Evolutionary conservation across 2,888 invertebrate genomes (phyloP), one percentile per base, ranked within the genome.

Genomic region (Thera britannica): DNA sequence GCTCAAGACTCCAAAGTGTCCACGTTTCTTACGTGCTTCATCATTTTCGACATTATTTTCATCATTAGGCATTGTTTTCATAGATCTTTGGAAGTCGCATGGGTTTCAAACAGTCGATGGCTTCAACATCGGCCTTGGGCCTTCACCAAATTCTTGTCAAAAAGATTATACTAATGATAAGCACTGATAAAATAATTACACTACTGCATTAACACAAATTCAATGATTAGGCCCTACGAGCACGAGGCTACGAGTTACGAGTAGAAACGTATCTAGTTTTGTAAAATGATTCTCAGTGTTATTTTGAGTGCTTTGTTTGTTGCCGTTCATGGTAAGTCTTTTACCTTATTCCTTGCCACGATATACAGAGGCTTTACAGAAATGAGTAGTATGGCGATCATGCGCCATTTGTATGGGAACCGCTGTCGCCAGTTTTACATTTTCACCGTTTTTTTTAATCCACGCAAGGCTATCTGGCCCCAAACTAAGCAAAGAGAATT

Each of bases 211-310:
- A 36, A 46, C 41, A 44, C n/a, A 34, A 49, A 64, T 58, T 61
- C 58, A 58, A 46, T 46, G 62, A 67, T 67, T 62, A 59, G 34
- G 49, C 9, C 34, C 2, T 55, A 38, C 2, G 9, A 44, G 8
- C 23, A 23, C 23, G 23, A 23, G 23, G 23, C 23, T 23, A 23
- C 12, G 49, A 36, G 51, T 9, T 38, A 6, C 57, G 41, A 56
- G 35, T 46, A 60, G 54, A 23, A 44, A 51, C 51, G 9, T 49
- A 34, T 44, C 8, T 49, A 6, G 54, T 35, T 11, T 46, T 51
- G 55, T 60, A 82, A 80, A 74, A 86, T 86, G 84, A 80, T 78
- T 73, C 64, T 77, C 51, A 72, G 71, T 61, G 55, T 82, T 65
- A 67, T 82, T 71, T 78, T 82, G 68, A 58, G 83, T 72, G 71